These are phyloP conservation scores for Campoletis sonorensis DNA, from an alignment of 1,140 invertebrate genomes.

Conservation along the genomic window DNA sequence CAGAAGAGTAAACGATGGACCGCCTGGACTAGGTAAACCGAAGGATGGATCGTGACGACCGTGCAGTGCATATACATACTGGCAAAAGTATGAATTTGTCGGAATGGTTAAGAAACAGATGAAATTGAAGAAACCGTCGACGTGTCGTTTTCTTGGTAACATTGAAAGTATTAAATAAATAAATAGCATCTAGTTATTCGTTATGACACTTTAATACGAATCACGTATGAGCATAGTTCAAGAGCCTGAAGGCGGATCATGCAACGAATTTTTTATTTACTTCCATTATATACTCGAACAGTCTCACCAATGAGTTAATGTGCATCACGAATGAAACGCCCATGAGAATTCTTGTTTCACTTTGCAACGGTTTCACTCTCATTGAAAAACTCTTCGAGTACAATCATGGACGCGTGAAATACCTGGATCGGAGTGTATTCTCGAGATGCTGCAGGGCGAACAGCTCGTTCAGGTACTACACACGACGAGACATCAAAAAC, in stretches of 20 bases:
- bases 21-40: background rate
- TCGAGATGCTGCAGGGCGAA: constrained; percentile 1
- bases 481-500: constrained; percentile 27
- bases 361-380: constrained; percentile 29
- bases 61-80: background rate
- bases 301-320: background rate
- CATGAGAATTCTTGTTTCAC: constrained; percentile 25
- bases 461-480: background rate
- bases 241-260: background rate
- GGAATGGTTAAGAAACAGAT: background rate
- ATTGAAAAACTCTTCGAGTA: background rate
- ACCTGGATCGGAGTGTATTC: constrained; percentile 4
- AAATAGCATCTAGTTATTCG: background rate
- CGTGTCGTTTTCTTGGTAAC: background rate
- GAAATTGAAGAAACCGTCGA: background rate
- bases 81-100: background rate
- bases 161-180: background rate
- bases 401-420: constrained; percentile 22
- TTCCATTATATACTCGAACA: too few relatives aligned
- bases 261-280: constrained; percentile 6
- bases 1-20: background rate
- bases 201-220: background rate
- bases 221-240: background rate
- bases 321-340: background rate
- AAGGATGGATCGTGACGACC: background rate